Percentiles rank a stretch among this genome's conserved stretches.
phyloP scores from a whole-genome alignment of 2,113 vertebrate species.

The Genyomyrus donnyi region DNA sequence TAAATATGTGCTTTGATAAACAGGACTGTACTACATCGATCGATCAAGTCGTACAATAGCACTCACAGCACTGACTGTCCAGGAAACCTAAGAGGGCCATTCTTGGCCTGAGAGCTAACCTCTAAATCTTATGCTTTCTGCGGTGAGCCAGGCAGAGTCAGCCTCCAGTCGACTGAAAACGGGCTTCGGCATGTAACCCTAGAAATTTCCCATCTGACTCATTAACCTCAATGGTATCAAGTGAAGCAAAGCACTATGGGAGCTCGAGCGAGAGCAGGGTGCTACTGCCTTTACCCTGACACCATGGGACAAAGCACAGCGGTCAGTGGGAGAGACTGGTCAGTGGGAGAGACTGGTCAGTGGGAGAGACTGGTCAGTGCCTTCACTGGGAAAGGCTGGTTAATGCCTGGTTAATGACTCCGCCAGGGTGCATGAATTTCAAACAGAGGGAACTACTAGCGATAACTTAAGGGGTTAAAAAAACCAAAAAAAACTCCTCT shows the following conservation, averaged over 20 bases:
- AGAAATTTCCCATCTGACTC: not conserved
- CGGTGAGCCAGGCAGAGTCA: not conserved
- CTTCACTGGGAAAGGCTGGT: not conserved
- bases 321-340: not conserved
- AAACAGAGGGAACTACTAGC: not conserved
- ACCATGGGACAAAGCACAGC: not conserved
- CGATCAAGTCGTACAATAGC: not conserved
- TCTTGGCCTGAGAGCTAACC: not conserved
- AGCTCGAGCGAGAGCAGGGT: not conserved
- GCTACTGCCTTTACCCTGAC: not conserved
- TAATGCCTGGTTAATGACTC: not conserved
- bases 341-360: not conserved
- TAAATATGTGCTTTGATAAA: not conserved
- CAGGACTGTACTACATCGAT: not conserved
- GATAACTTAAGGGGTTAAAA: not conserved
- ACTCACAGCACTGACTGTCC: not conserved
- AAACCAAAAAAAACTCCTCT: not conserved
- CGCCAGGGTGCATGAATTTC: not conserved
- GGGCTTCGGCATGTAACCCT: not conserved
- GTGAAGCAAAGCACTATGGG: not conserved
- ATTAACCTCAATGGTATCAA: conserved; percentile 1
- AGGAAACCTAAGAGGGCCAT: not conserved
- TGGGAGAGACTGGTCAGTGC: not conserved
- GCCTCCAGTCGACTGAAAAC: not conserved
- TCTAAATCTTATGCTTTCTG: not conserved